Conservation (phyloP, 1,140 invertebrate species). For the Magallana angulata region DNA sequence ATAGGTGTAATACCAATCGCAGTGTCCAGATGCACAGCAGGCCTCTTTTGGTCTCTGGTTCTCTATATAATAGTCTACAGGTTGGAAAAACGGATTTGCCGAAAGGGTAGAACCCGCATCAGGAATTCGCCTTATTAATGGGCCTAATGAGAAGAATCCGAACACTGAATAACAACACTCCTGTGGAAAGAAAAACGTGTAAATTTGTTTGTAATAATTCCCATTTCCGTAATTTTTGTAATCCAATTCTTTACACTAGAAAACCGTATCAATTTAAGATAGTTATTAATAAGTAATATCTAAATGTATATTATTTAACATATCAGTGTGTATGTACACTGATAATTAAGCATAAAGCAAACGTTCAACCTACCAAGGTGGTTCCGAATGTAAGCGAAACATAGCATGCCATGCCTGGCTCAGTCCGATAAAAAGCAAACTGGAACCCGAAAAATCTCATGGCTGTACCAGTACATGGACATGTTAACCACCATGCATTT, state of each 20-base stretch:
- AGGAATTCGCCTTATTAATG: background rate
- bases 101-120: background rate
- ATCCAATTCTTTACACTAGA: too few relatives aligned
- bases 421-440: background rate
- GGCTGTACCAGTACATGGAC: background rate
- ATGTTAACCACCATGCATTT: background rate
- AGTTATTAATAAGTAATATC: too few relatives aligned
- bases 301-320: background rate
- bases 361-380: background rate
- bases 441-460: background rate
- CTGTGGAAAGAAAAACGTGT: background rate
- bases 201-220: too few relatives aligned
- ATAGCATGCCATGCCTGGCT: background rate
- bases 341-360: background rate
- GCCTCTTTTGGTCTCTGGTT: background rate
- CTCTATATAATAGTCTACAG: background rate
- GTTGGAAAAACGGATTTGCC: constrained; percentile 18
- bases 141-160: background rate
- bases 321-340: background rate
- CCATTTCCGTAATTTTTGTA: too few relatives aligned
- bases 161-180: background rate
- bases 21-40: background rate
- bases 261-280: too few relatives aligned
- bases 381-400: background rate
- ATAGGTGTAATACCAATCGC: background rate